phyloP scores from a whole-genome alignment of 2,888 invertebrate species.

The Myathropa florea region DNA sequence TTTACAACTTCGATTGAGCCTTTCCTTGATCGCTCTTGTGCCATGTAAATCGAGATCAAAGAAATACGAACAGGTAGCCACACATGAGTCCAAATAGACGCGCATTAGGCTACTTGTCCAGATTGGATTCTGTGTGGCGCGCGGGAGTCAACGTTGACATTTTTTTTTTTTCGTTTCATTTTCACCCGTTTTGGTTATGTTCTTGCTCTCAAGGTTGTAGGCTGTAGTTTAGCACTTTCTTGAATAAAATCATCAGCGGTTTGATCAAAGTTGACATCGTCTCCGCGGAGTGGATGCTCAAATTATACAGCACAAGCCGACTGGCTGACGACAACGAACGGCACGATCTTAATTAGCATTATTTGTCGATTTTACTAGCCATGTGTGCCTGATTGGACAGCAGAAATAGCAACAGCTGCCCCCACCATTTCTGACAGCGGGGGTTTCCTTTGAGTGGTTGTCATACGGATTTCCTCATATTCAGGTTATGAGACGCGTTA shows the following conservation, averaged over 20 bases:
- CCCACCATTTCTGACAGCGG: constrained; percentile 11
- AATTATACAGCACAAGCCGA: background rate
- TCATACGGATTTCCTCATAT: constrained; percentile 21
- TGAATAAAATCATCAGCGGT: constrained; percentile 1
- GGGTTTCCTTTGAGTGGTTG: constrained; percentile 12
- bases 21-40: background rate
- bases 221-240: constrained; percentile 4
- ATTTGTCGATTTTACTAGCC: constrained; percentile 33
- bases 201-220: constrained; percentile 1
- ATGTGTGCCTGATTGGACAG: constrained; percentile 8
- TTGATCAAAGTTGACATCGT: constrained; percentile 10
- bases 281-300: background rate
- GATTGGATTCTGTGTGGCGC: background rate
- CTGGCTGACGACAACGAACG: background rate
- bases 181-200: background rate
- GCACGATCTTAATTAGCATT: constrained; percentile 60
- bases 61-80: constrained; percentile 40
- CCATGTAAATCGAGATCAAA: constrained; percentile 39
- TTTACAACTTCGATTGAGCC: background rate
- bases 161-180: constrained; percentile 2
- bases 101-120: constrained; percentile 27
- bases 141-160: constrained; percentile 22
- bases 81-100: background rate
- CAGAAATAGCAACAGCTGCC: background rate
- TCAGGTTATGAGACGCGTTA: constrained; percentile 34